Evolutionary conservation across 1,140 invertebrate genomes (phyloP).

Genomic region (Lepidotrigona ventralis): DNA sequence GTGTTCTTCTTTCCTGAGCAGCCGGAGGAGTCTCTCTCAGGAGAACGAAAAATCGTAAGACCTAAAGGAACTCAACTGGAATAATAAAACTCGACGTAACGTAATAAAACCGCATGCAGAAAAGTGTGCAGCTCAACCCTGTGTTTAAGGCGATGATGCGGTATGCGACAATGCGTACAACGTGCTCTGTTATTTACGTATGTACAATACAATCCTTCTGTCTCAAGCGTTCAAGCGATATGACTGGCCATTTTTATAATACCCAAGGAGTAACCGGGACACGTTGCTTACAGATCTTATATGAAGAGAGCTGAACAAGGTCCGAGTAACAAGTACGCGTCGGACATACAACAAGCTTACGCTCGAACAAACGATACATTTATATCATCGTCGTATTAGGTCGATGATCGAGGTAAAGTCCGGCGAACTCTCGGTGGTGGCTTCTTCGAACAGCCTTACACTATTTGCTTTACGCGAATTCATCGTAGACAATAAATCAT

Average conservation of each 20-base stretch:
- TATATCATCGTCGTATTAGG: not conserved
- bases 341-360: not conserved
- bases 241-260: slow-evolving; percentile 36
- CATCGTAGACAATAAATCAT: not conserved
- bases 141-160: slow-evolving; percentile 63
- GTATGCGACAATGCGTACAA: slow-evolving; percentile 49
- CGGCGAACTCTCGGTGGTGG: not conserved
- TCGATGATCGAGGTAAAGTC: not conserved
- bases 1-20: slow-evolving; percentile 79
- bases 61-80: slow-evolving; percentile 44
- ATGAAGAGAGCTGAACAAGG: not conserved
- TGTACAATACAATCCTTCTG: slow-evolving; percentile 30
- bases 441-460: not conserved
- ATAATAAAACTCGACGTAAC: slow-evolving; percentile 25
- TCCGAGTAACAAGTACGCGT: not conserved
- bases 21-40: slow-evolving; percentile 78
- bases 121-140: slow-evolving; percentile 74
- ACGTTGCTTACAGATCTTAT: slow-evolving; percentile 47
- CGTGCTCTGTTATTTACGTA: slow-evolving; percentile 39
- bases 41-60: slow-evolving; percentile 54
- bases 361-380: not conserved
- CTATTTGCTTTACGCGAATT: not conserved
- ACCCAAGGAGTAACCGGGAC: slow-evolving; percentile 58
- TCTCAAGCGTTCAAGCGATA: slow-evolving; percentile 58
- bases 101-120: slow-evolving; percentile 62